These are phyloP conservation scores for Ovis aries DNA, from an alignment of 2,113 vertebrate species.

Conservation along the genomic window DNA sequence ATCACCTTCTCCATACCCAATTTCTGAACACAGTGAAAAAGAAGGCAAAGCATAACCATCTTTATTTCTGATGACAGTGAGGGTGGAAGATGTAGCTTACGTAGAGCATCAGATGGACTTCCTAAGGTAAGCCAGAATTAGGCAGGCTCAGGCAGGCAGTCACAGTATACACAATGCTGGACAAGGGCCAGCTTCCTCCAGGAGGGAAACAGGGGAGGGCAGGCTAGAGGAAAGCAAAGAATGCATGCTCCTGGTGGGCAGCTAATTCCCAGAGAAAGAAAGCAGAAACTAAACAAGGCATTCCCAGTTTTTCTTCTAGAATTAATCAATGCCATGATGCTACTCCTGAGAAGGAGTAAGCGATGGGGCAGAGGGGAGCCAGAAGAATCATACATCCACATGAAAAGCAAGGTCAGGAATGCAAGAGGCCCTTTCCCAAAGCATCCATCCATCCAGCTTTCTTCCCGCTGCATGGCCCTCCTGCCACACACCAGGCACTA, in stretches of 20 bases:
- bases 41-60: background rate
- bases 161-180: background rate
- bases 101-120: background rate
- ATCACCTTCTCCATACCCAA: background rate
- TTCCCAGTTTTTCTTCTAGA: background rate
- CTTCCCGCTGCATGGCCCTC: rapidly evolving
- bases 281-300: background rate
- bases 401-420: background rate
- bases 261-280: background rate
- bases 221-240: background rate
- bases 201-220: background rate
- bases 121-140: background rate
- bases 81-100: background rate
- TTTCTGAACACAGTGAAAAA: background rate
- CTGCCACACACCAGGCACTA: rapidly evolving
- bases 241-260: rapidly evolving
- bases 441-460: rapidly evolving
- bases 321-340: background rate
- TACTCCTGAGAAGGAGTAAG: background rate
- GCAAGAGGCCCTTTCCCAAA: background rate
- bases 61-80: background rate
- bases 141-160: background rate
- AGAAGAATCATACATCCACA: background rate
- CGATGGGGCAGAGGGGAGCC: background rate
- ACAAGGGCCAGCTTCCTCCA: background rate